Percentiles rank a stretch among this genome's conserved stretches.
These are phyloP conservation scores for Odontocolon sp. DNA, from an alignment of 2,888 invertebrate genomes.

Conservation along the genomic window DNA sequence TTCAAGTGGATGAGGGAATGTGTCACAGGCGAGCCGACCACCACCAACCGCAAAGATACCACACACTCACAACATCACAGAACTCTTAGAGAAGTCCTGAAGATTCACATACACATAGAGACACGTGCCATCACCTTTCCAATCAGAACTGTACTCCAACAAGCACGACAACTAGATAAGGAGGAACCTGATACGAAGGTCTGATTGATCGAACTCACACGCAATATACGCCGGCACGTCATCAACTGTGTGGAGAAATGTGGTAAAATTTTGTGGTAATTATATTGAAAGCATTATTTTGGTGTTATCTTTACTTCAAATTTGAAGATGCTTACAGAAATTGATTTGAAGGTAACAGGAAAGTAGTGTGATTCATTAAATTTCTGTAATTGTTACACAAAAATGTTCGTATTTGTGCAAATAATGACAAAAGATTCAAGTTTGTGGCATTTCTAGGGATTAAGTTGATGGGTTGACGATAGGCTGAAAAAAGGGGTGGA, in stretches of 20 bases:
- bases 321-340: too few species aligned
- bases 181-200: background rate
- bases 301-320: too few species aligned
- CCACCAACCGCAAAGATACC: constrained; percentile 41
- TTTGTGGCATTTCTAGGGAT: background rate
- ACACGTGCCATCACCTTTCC: background rate
- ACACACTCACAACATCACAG: constrained; percentile 16
- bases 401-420: background rate
- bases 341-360: too few species aligned
- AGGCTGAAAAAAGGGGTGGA: background rate
- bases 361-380: too few species aligned
- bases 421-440: background rate
- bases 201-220: too few species aligned
- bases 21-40: constrained; percentile 55
- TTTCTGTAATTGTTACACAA: too few species aligned
- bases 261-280: too few species aligned
- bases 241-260: too few species aligned
- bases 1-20: constrained; percentile 74
- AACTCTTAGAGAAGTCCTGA: constrained; percentile 7
- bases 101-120: constrained; percentile 2
- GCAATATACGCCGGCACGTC: too few species aligned
- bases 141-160: background rate
- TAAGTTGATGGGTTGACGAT: background rate
- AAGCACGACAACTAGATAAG: background rate
- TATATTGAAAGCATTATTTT: too few species aligned